These are phyloP conservation scores for Gasterosteus nipponicus DNA, from an alignment of 2,113 vertebrate species.

Conservation along the genomic window DNA sequence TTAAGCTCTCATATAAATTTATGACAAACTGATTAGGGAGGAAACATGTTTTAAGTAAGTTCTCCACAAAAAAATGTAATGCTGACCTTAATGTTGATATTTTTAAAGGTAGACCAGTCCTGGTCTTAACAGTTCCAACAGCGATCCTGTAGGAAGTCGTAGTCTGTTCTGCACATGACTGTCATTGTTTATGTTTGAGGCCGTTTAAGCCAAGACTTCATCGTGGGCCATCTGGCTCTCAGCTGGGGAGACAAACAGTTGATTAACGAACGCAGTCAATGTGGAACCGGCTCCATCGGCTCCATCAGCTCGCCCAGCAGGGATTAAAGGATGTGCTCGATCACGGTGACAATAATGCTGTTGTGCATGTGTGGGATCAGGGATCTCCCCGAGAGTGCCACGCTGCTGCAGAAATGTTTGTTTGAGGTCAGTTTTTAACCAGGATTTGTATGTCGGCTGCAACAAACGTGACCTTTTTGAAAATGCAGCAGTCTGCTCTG, in stretches of 20 bases:
- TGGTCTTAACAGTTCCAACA: neutral
- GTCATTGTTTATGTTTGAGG: constrained; percentile 30
- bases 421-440: constrained; percentile 4
- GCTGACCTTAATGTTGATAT: neutral
- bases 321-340: constrained; percentile 33
- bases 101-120: neutral
- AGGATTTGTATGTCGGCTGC: neutral
- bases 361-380: constrained; percentile 15
- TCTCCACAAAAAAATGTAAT: neutral
- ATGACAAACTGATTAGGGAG: neutral
- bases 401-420: neutral
- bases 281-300: constrained; percentile 31
- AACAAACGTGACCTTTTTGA: neutral
- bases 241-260: constrained; percentile 42
- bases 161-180: constrained; percentile 14
- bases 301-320: constrained; percentile 28
- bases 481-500: neutral
- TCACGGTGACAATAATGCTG: constrained; percentile 16
- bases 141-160: neutral
- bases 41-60: neutral
- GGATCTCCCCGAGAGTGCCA: neutral
- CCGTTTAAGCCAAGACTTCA: constrained; percentile 26
- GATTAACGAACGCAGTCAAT: constrained; percentile 48
- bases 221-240: constrained; percentile 40
- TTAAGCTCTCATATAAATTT: neutral